These are phyloP conservation scores for Eptesicus fuscus DNA, from an alignment of 2,113 vertebrate genomes.

Conservation along the genomic window DNA sequence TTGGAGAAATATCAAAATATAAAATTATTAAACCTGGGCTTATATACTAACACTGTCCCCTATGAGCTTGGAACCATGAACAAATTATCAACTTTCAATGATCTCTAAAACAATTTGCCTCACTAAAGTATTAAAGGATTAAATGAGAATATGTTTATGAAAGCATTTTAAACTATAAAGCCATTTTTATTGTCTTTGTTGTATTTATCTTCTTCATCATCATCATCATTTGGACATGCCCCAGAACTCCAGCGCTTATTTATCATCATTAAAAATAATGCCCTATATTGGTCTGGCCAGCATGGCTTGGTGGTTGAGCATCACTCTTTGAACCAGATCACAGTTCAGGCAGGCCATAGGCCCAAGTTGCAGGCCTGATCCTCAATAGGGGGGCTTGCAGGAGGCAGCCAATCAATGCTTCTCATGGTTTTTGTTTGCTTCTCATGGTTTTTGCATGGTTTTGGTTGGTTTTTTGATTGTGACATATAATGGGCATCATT, in stretches of 20 bases:
- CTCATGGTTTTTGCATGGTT: too few species aligned
- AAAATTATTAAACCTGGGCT: background rate
- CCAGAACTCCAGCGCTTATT: background rate
- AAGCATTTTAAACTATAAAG: background rate
- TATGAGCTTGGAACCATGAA: constrained; percentile 46
- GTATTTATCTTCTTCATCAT: background rate
- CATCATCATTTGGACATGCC: background rate
- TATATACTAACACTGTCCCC: background rate
- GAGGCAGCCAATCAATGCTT: too few species aligned
- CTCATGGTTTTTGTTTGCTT: too few species aligned
- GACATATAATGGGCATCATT: constrained; percentile 60
- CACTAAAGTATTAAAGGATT: background rate
- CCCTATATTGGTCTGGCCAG: background rate
- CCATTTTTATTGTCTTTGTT: background rate
- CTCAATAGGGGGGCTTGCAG: too few species aligned
- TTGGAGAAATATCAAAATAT: background rate
- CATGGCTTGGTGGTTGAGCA: too few species aligned
- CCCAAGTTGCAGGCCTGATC: too few species aligned
- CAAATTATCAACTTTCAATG: background rate
- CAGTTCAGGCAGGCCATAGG: too few species aligned
- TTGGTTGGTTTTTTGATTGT: background rate
- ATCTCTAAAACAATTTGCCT: background rate
- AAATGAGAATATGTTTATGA: background rate
- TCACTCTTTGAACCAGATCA: too few species aligned
- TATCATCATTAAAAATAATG: background rate